Evolutionary conservation across 2,888 invertebrate species (phyloP), one percentile per base, ranked within the genome.

Genomic region (Hirtodrosophila duncani): DNA sequence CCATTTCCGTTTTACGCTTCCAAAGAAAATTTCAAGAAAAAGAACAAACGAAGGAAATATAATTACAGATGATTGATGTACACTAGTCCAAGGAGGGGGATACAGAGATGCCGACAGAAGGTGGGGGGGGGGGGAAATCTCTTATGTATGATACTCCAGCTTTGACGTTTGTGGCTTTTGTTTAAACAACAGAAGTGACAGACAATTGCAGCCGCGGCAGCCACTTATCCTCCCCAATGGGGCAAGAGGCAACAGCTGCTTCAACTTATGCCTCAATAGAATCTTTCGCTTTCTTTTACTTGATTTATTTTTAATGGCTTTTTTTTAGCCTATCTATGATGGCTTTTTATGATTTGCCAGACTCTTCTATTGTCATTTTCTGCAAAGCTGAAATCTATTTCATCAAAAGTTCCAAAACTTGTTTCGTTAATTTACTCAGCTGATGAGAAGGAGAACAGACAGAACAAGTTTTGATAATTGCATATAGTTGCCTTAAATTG

Each of bases 21-120:
- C 33, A 34, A 49, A 17, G 31, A 7, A 14, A 44, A 33, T 37
- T 33, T 36, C 7, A 41, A 38, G 31, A 13, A 18, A 41, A 24
- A 31, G 26, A 45, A 30, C 38, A 33, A 41, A 41, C 38, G 18
- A 44, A 34, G 34, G 46, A 23, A 5, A 21, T 59, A 49, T 67
- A 78, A 72, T 72, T 74, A 70, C 67, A 70, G 52, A 70, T 72
- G 72, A 72, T 72, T 72, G 72, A 72, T 72, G 74, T 63, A 21
- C 53, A 59, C 65, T 49, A 33, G 41, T n/a, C n/a, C n/a, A n/a
- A n/a, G n/a, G n/a, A n/a, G n/a, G n/a, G n/a, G n/a, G n/a, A n/a
- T n/a, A n/a, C 11, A 41, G 26, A 48, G 46, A 26, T 31, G 44
- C 44, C 3, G 21, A 46, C 39, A 30, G 20, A n/a, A 8, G 17